A percentile compares a stretch with the other conserved stretches of the same genome.
Evolutionary conservation across 2,797 vertebrate species (phyloP).

Genomic region (Notolepis coatsorum): DNA sequence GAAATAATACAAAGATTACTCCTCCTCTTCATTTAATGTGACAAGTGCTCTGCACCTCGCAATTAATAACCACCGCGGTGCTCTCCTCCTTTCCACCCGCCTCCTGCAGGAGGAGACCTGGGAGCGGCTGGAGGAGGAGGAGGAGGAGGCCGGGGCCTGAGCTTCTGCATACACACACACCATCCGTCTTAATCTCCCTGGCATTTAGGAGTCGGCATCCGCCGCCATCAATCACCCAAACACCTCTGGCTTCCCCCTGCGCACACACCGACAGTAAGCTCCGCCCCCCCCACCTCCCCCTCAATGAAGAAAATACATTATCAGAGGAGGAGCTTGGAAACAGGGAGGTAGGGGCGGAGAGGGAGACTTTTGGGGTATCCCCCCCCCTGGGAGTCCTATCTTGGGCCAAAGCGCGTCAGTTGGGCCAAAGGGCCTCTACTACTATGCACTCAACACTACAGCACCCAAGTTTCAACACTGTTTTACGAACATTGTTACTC

Average conservation of each 20-base stretch:
- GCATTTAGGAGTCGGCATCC: slow-evolving; percentile 63
- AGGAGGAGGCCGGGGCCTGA: slow-evolving; percentile 50
- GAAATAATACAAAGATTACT: slow-evolving; percentile 52
- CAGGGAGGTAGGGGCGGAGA: slow-evolving; percentile 6
- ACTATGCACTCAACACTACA: no score
- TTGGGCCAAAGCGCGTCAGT: slow-evolving; percentile 27
- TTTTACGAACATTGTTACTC: no score
- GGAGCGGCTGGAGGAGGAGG: slow-evolving; percentile 36
- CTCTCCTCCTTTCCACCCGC: no score
- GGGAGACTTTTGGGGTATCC: slow-evolving; percentile 2
- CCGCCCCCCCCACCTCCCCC: not conserved
- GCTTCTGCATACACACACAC: slow-evolving; percentile 49
- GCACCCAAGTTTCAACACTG: no score
- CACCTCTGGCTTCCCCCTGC: slow-evolving; percentile 28
- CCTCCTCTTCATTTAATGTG: slow-evolving; percentile 59
- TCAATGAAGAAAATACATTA: slow-evolving; percentile 11
- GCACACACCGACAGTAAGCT: not conserved
- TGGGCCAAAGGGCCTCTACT: not conserved
- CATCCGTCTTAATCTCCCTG: slow-evolving; percentile 71
- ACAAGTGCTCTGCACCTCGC: slow-evolving; percentile 46
- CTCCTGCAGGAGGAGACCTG: slow-evolving; percentile 35
- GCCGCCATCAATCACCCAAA: slow-evolving; percentile 61
- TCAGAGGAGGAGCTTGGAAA: slow-evolving; percentile 43
- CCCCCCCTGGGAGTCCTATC: slow-evolving; percentile 2
- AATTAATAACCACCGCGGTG: slow-evolving; percentile 69